Conservation (phyloP, 2,888 invertebrate species). For the Candidula unifasciata region DNA sequence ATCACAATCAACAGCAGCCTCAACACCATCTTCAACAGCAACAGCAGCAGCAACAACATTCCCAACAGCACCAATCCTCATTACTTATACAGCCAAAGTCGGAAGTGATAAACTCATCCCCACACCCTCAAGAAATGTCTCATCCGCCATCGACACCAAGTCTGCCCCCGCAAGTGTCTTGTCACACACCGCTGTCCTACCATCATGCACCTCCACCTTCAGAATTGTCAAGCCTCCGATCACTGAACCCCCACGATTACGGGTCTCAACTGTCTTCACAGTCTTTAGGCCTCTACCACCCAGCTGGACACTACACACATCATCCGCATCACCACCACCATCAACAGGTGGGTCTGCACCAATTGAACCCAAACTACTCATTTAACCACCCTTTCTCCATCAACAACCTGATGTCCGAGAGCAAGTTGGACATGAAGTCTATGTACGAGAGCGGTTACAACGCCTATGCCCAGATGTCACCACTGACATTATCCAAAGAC, state of each 20-base stretch:
- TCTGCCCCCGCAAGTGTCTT: conserved; percentile 41
- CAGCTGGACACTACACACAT: conserved; percentile 56
- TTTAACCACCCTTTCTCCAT: conserved; percentile 94
- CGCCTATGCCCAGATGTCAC: conserved; percentile 64
- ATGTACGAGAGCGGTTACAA: conserved; percentile 84
- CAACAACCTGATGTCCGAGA: conserved; percentile 88
- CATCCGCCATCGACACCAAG: conserved; percentile 46
- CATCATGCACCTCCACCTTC: conserved; percentile 35
- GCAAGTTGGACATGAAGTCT: conserved; percentile 89
- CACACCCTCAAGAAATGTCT: conserved; percentile 53
- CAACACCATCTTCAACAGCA: conserved; percentile 42
- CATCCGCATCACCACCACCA: conserved; percentile 58
- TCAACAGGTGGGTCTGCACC: conserved; percentile 65
- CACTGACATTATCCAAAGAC: conserved; percentile 60
- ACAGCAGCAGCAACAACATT: conserved; percentile 34
- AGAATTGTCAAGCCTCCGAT: conserved; percentile 39
- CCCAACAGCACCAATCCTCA: conserved; percentile 37
- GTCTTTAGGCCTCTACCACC: conserved; percentile 54
- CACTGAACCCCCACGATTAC: conserved; percentile 54
- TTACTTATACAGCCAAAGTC: conserved; percentile 57
- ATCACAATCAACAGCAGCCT: conserved; percentile 39
- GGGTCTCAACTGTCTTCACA: conserved; percentile 51
- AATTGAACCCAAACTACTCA: conserved; percentile 75
- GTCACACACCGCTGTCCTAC: conserved; percentile 44
- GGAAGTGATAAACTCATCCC: conserved; percentile 56